These are phyloP conservation scores for Chloebia gouldiae DNA, from an alignment of 2,113 vertebrate genomes.

Conservation along the genomic window DNA sequence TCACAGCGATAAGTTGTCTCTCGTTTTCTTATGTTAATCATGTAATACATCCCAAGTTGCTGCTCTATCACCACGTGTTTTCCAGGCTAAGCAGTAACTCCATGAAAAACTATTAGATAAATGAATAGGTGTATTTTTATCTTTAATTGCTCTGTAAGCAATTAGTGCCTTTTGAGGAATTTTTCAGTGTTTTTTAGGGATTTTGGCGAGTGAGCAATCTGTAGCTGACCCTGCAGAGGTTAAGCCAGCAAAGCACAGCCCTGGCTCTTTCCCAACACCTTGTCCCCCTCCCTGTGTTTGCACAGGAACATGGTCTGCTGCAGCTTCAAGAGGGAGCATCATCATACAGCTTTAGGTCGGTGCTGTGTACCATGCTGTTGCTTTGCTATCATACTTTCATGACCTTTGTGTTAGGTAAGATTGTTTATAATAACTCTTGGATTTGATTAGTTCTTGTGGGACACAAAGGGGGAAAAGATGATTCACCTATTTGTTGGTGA, in stretches of 20 bases:
- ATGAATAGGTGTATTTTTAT: not conserved
- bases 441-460: constrained; percentile 34
- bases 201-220: not conserved
- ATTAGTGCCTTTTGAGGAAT: not conserved
- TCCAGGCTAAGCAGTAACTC: not conserved
- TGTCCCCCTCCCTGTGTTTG: not conserved
- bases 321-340: constrained; percentile 91
- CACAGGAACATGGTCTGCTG: constrained; percentile 91
- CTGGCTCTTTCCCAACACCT: not conserved
- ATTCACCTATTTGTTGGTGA: not conserved
- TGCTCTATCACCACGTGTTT: not conserved
- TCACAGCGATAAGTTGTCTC: not conserved
- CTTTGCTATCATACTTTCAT: constrained; percentile 99
- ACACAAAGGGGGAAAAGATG: not conserved
- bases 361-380: constrained; percentile 94
- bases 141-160: not conserved
- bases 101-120: not conserved
- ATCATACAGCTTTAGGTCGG: constrained; percentile 89
- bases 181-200: not conserved
- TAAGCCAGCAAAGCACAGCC: not conserved
- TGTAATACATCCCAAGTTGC: not conserved
- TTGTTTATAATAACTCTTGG: constrained; percentile 50
- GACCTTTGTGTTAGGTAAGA: constrained; percentile 94
- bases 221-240: not conserved
- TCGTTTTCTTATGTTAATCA: not conserved